Base-by-base conservation (phyloP, 2,888 invertebrate genomes). In the Drosophila cognata region DNA sequence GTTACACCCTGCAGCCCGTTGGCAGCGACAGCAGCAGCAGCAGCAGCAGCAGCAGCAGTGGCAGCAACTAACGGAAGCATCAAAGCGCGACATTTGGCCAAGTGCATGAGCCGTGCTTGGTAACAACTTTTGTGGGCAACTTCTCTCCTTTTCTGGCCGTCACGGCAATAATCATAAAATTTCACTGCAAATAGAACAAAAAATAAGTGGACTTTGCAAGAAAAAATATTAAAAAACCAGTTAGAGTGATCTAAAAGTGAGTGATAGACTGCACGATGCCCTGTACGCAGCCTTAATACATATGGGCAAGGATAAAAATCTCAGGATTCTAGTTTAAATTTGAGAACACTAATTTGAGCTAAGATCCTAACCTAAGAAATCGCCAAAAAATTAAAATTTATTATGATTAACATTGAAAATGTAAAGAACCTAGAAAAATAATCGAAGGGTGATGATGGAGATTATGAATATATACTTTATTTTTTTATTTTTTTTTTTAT, bases 141-240 rank as follows among this genome's bases (percentile, higher is more conserved):
- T 72, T 16, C 8, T 28, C 6, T 38, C 10, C 25, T 36, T 25
- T 16, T 57, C 67, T 67, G 62, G 53, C 46, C 35, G 38, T 41
- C 74, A 65, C 58, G 65, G 74, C 86, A 83, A 83, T 85, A 87
- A 89, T 83, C 85, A 89, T 87, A 85, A 87, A 87, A 89, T 88
- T 87, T 87, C 71, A 87, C 84, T 79, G 77, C 87, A 89, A 82
- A 81, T 85, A 76, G 88, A 84, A 88, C 89, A 89, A 87, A 86
- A 68, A 80, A 69, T 64, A 56, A 67, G 63, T 67, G 25, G 21
- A 43, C 7, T 11, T 36, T 3, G 4, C 29, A 21, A 43, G 33
- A 51, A 64, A 63, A 59, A 59, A n/a, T 21, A 48, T 35, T 18
- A 52, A 63, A 56, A 68, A 68, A 50, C 52, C 4, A 36, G 28